Evolutionary conservation across 2,888 invertebrate species (phyloP), one percentile per base, ranked within the genome.

Genomic region (Tinea trinotella): DNA sequence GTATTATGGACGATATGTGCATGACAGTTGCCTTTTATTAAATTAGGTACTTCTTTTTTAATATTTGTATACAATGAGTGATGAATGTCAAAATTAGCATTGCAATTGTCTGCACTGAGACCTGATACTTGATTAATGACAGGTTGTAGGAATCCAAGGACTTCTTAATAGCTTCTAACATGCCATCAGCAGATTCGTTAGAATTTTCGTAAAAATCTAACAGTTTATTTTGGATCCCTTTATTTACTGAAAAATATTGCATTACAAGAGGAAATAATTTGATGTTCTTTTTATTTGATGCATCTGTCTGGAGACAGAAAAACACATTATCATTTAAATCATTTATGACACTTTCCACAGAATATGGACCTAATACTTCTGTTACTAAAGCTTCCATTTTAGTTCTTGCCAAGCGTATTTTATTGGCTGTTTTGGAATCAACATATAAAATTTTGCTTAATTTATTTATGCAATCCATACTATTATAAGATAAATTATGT

Each of bases 401-500:
- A 13, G 63, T 62, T 35, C 61, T 58, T 22, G 55, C 63, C 55
- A 62, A 57, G 34, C 53, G 56, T 22, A 62, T 59, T 9, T 44
- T 55, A 35, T 52, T 58, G 15, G 62, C 62, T 35, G 60, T 61
- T 36, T 52, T 54, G 5, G 60, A 60, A 56, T 61, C 57, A 9
- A 56, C 58, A 60, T 59, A 60, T 7, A 62, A 61, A 48, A 58
- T 59, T 55, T 63, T 64, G 56, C 58, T 57, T 54, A 63, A 57
- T 60, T 63, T 62, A 6, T 59, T 44, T 19, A 24, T 48, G 54
- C 65, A 63, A 52, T 65, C 64, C 62, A 61, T 59, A 55, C 60
- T 62, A 57, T 64, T 65, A 53, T 64, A 65, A 3, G 64, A 65
- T 4, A 62, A 55, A 59, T 65, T 63, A 57, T 67, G 64, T 55